Evolutionary conservation across 2,888 invertebrate species (phyloP), one percentile per base, ranked within the genome.

Genomic region (Ectemnius lituratus): DNA sequence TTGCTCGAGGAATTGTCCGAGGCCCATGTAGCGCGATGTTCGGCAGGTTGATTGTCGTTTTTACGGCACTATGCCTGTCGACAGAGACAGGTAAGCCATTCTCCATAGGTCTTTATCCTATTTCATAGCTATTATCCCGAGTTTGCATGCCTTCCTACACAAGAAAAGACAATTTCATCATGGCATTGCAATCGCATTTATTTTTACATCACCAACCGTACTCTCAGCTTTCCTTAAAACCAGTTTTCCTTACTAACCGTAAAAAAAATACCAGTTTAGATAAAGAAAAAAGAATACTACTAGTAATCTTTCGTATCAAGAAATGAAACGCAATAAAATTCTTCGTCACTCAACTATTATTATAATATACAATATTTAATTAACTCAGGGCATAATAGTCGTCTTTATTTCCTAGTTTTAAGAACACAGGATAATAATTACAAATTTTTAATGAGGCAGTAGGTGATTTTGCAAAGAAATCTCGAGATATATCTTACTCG

Each of bases 21-120:
- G 70, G 73, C 67, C 70, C 75, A 87, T 87, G 87, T 80, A 86
- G 82, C 86, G 88, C 84, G 76, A 88, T 88, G 88, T 84, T 85
- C 66, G 76, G 74, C 74, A 76, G 81, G 72, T 84, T 73, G 75
- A 46, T 66, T 76, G 76, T 85, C 74, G 77, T 82, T 69, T 72
- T 80, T 69, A 71, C 79, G 74, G 80, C 83, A 72, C 71, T 82
- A 62, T 86, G 83, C 79, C 82, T 87, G 65, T 77, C 83, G 52
- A 74, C 79, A 60, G 79, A 78, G 63, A 78, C 77, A 60, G 86
- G 88, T 88, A 78, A 82, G 85, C 77, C 70, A 59, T 66, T 46
- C 37, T 59, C n/a, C 47, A 23, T 20, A 5, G n/a, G 5, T 52
- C 16, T 52, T 52, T 14, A 13, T 52, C 16, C n/a, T 16, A 11